These are phyloP conservation scores for Knipowitschia caucasica DNA, from an alignment of 2,797 vertebrate species.

Conservation along the genomic window DNA sequence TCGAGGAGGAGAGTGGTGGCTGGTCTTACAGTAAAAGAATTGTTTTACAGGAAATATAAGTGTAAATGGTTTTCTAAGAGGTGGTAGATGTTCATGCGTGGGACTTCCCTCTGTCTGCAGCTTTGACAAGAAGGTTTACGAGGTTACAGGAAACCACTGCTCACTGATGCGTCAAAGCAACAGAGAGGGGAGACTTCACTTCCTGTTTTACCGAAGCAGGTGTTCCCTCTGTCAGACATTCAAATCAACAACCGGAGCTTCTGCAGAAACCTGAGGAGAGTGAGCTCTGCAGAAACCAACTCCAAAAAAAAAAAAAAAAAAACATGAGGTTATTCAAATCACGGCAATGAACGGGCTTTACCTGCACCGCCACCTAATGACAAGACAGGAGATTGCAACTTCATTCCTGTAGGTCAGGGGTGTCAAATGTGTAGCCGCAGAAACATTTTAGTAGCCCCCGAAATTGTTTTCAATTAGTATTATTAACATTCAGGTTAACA, in stretches of 20 bases:
- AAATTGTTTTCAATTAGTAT: too few species aligned
- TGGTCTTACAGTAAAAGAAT: neutral
- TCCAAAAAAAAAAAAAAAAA: neutral
- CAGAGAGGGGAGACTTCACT: constrained; percentile 57
- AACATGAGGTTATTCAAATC: neutral
- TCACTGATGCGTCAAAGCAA: constrained; percentile 32
- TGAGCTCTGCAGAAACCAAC: neutral
- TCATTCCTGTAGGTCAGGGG: neutral
- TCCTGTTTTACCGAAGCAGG: constrained; percentile 44
- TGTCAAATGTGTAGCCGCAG: too few species aligned
- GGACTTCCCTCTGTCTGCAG: constrained; percentile 49
- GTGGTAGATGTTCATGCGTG: constrained; percentile 21
- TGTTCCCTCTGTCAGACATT: constrained; percentile 31
- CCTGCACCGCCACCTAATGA: constrained; percentile 45
- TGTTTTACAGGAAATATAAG: neutral
- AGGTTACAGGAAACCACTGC: constrained; percentile 65
- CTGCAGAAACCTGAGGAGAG: neutral
- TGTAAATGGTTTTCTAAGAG: neutral
- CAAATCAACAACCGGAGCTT: constrained; percentile 8
- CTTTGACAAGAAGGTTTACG: constrained; percentile 60
- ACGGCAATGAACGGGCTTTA: constrained; percentile 3
- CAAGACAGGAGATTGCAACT: constrained; percentile 3
- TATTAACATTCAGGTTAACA: too few species aligned
- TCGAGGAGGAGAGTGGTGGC: too few species aligned
- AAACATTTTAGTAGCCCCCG: too few species aligned